phyloP scores from a whole-genome alignment of 2,888 invertebrate species.

The Trimorus sp. region DNA sequence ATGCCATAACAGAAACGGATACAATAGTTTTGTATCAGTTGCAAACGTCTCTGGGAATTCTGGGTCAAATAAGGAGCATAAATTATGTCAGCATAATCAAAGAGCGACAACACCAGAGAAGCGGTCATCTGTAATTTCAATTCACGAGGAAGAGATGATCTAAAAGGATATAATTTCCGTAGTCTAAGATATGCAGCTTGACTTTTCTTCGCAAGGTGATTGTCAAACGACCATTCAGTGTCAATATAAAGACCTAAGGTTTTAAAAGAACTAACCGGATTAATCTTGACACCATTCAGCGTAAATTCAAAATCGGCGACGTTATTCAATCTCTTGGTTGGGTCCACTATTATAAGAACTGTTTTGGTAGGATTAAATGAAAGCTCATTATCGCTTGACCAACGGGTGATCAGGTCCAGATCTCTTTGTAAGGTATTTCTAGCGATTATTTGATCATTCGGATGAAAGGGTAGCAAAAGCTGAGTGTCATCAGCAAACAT shows the following conservation, averaged over 20 bases:
- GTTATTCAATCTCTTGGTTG: neutral
- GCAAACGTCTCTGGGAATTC: neutral
- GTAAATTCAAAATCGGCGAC: neutral
- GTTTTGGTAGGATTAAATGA: slow-evolving; percentile 1
- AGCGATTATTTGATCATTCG: neutral
- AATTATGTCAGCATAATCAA: slow-evolving; percentile 12
- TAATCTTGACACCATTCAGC: neutral
- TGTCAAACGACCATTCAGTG: slow-evolving; percentile 1
- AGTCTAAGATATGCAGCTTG: slow-evolving; percentile 5
- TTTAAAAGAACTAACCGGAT: neutral
- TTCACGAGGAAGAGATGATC: neutral
- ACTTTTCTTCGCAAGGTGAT: neutral
- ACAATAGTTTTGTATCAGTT: slow-evolving; percentile 1
- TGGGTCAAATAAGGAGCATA: neutral
- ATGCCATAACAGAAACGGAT: slow-evolving; percentile 6
- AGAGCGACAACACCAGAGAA: neutral
- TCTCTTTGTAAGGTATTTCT: neutral
- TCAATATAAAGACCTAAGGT: neutral
- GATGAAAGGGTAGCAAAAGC: neutral
- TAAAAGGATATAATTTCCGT: neutral
- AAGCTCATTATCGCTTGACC: neutral
- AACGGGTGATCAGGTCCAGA: neutral
- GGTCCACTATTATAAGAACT: neutral
- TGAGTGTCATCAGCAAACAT: slow-evolving; percentile 26
- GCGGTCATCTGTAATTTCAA: neutral